Percentiles rank a stretch among this genome's conserved stretches.
phyloP scores from a whole-genome alignment of 2,113 vertebrate species.

The Caretta caretta region DNA sequence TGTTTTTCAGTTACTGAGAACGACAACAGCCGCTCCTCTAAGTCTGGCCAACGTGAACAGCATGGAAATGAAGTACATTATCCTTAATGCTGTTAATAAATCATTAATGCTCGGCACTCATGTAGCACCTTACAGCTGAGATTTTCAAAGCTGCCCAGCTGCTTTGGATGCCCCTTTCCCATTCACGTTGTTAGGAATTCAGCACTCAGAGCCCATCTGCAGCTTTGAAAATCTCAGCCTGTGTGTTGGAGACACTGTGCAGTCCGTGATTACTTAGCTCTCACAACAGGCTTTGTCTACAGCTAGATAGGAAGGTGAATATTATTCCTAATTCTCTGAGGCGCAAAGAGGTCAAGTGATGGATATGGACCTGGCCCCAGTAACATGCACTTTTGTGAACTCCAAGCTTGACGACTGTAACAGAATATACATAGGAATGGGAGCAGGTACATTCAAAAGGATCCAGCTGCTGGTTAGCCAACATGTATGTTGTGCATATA shows the following conservation, averaged over 20 bases:
- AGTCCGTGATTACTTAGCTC: neutral
- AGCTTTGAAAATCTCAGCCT: neutral
- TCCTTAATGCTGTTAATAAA: neutral
- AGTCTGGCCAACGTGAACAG: neutral
- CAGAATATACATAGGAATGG: neutral
- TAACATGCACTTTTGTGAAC: neutral
- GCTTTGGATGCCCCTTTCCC: slow-evolving; percentile 17
- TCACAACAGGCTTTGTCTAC: neutral
- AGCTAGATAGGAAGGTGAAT: neutral
- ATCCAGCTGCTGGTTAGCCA: neutral
- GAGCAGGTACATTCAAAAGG: neutral
- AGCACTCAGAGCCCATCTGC: neutral
- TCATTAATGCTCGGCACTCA: neutral
- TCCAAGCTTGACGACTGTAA: neutral
- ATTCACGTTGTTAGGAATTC: slow-evolving; percentile 17
- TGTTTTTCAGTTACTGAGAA: neutral
- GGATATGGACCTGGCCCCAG: neutral
- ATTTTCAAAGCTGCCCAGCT: slow-evolving; percentile 15
- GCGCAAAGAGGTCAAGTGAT: neutral
- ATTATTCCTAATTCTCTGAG: neutral
- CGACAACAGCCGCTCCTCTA: neutral
- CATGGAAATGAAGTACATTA: neutral
- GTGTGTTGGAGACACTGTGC: neutral
- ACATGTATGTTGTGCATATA: too few species aligned
- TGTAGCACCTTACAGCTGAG: neutral